Evolutionary conservation across 2,113 vertebrate genomes (phyloP).

Genomic region (Notiomystis cincta): DNA sequence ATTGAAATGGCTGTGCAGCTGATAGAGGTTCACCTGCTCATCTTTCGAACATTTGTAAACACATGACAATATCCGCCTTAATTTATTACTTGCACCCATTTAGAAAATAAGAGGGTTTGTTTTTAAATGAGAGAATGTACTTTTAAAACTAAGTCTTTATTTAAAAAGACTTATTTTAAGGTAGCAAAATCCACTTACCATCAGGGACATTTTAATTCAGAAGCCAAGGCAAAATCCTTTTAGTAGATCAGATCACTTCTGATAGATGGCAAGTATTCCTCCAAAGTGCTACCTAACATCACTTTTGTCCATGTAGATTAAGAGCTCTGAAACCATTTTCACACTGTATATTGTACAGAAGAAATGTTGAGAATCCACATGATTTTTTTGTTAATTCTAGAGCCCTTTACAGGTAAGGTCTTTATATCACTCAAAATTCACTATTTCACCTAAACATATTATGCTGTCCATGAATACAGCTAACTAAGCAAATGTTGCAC

Average conservation of each 20-base stretch:
- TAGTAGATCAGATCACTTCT: background rate
- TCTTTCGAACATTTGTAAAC: background rate
- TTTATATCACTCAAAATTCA: background rate
- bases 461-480: background rate
- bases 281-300: background rate
- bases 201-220: background rate
- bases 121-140: background rate
- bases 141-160: background rate
- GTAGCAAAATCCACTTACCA: background rate
- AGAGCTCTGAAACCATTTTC: background rate
- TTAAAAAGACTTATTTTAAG: background rate
- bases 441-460: background rate
- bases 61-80: background rate
- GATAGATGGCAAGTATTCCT: background rate
- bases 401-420: background rate
- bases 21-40: background rate
- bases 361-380: background rate
- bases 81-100: background rate
- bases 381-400: background rate
- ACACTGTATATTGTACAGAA: background rate
- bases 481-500: background rate
- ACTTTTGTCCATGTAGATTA: background rate
- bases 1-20: background rate
- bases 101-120: background rate
- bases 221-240: background rate